Base-by-base conservation (phyloP, 1,140 invertebrate species). In the Lepidostoma basale region DNA sequence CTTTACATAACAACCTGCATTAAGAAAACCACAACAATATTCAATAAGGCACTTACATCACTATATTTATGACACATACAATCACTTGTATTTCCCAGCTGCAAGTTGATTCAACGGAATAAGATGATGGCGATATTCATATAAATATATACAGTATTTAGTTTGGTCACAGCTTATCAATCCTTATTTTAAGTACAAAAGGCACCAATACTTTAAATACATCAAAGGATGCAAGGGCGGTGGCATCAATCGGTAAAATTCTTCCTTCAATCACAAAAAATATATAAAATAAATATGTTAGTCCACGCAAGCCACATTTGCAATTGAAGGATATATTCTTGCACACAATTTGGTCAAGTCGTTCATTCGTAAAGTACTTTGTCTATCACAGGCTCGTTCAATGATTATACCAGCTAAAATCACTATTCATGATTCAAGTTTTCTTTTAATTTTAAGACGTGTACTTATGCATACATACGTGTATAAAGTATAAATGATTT, bases 161-260 rank as follows among this genome's bases (percentile, higher is more conserved):
- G 64, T 66, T 66, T 66, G 64, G 64, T 66, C 64, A 58, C 64
- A 66, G 64, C 64, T 66, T 66, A 54, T 45, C 12, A 58, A 54
- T 66, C 49, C 28, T 58, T 45, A 44, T 30, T 40, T 58, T 49
- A 63, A 54, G n/a, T 54, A 66, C 33, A 66, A 45, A 58, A 56
- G 36, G 49, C 64, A 58, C 36, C 33, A 26, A 22, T 23, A 42
- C 54, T 36, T 52, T 49, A 49, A 47, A 59, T 9, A 4, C 33
- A 30, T 30, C 14, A 28, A 28, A 56, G 14, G 45, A 30, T 56
- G 25, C 25, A 26, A 26, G 28, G 47, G 14, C 62, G 18, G 62
- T 65, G 47, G 62, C 62, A 58, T 66, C 33, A 6, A 20, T 66
- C 30, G 64, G 52, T 45, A 39, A 58, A 44, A 30, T 39, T 42